Evolutionary conservation across 2,113 vertebrate species (phyloP), one percentile per base, ranked within the genome.

Genomic region (Saguinus midas): DNA sequence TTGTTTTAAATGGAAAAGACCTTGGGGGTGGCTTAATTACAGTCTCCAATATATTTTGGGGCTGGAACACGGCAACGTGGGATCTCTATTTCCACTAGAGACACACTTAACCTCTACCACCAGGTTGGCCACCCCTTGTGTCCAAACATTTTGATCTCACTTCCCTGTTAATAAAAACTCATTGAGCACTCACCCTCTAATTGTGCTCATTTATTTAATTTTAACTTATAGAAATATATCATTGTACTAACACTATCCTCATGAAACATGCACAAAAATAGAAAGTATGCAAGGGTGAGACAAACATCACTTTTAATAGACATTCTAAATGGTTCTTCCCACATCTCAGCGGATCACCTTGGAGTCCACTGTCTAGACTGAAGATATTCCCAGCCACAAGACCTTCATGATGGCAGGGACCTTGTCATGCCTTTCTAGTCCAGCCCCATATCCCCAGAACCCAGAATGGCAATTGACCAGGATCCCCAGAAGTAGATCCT

Each of bases 1-100:
- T 93, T 83, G 64, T 97, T 96, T 96, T 94, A 75, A 96, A 90
- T 61, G 84, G 83, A 95, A 94, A 96, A 87, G 93, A 87, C 83
- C 93, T 91, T 43, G 79, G 87, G 79, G 79, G 91, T 45, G 64
- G 57, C 94, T 92, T 97, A 91, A 96, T 92, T 84, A 95, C 48
- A 73, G 37, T 45, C 66, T 80, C 86, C 76, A 45, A 29, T 61
- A 57, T 66, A 88, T 92, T 84, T 52, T 48, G 6, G 16, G 3
- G 58, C 90, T 85, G 81, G 55, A 45, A 82, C 45, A 76, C 48
- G 84, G 70, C 76, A 81, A 50, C 4, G 0, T 58, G 72, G 68
- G 75, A 66, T 82, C 45, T 78, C 58, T 29, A 8, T 57, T 76
- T 58, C 29, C 68, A 48, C 58, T 57, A 48, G 81, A 70, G 80